Evolutionary conservation across 2,888 invertebrate species (phyloP), one percentile per base, ranked within the genome.

Genomic region (Drosophila conformis): DNA sequence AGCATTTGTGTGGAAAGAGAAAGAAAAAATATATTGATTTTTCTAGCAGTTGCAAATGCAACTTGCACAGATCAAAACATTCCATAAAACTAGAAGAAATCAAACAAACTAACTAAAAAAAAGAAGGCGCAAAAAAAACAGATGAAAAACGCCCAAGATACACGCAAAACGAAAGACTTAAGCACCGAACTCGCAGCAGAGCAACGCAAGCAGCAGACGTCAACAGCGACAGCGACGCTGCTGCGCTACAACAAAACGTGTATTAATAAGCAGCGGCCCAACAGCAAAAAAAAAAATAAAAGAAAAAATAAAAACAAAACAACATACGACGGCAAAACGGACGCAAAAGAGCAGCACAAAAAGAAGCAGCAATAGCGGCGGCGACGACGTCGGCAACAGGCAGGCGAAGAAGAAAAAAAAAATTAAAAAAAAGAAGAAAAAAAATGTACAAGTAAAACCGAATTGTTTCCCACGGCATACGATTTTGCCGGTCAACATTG

Each of bases 381-480:
- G 60, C 69, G 64, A 73, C 81, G 73, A 61, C 73, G 82, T 71
- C 78, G 72, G 78, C 72, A 80, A 73, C 73, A 83, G 75, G 80
- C 78, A 78, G 72, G 72, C 70, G 57, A 68, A 72, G 70, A 79
- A 80, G 58, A 69, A 69, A 72, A 80, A 81, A 82, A 82, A 77
- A 78, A 68, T 78, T 78, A 77, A 76, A 79, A 42, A 25, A 53
- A 35, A 25, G 6, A 18, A 46, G 25, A 36, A 53, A 87, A 86
- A 85, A 90, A 84, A 90, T 85, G 79, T 90, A 90, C 90, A 92
- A 92, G 90, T 91, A 93, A 93, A 92, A 92, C 92, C 93, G 92
- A 93, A 93, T 93, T 93, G 93, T 93, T 93, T 93, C 93, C 93
- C 93, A 93, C 93, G 93, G 93, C 93, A 93, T 93, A 92, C 93